Conservation (phyloP, 2,888 invertebrate genomes). For the Melitaea athalia region DNA sequence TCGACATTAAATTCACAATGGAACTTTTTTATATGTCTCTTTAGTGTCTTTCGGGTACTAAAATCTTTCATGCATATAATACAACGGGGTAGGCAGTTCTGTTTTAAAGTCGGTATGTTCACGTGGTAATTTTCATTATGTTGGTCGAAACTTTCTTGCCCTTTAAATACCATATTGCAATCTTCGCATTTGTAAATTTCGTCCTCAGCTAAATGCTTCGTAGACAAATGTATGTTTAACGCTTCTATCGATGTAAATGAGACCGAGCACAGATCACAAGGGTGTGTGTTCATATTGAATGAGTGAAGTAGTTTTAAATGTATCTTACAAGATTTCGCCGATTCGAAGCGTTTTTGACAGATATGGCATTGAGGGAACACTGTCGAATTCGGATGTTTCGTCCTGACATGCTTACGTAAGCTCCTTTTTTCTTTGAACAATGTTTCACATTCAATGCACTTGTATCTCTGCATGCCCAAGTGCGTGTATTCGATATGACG, state of each 20-base stretch:
- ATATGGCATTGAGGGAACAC: constrained; percentile 69
- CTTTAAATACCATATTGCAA: constrained; percentile 66
- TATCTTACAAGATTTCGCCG: constrained; percentile 70
- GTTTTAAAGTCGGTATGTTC: constrained; percentile 39
- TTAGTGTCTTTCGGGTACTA: constrained; percentile 67
- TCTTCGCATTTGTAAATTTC: constrained; percentile 69
- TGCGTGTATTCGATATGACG: constrained; percentile 70
- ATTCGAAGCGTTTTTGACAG: constrained; percentile 68
- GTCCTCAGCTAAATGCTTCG: constrained; percentile 64
- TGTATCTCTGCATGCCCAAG: constrained; percentile 65
- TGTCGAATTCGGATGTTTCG: constrained; percentile 63
- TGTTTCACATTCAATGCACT: constrained; percentile 69
- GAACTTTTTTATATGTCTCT: constrained; percentile 69
- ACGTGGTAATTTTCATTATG: constrained; percentile 47
- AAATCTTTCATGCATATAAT: constrained; percentile 70
- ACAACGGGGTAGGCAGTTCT: constrained; percentile 58
- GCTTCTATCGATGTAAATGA: constrained; percentile 63
- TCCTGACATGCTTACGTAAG: constrained; percentile 65
- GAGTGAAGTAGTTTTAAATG: constrained; percentile 68
- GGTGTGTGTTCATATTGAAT: constrained; percentile 66
- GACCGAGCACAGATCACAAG: constrained; percentile 65
- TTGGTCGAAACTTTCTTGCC: constrained; percentile 60
- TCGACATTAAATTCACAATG: constrained; percentile 63
- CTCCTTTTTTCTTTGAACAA: constrained; percentile 71
- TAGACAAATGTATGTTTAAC: constrained; percentile 57